Evolutionary conservation across 2,888 invertebrate genomes (phyloP).

Genomic region (Clanis bilineata): DNA sequence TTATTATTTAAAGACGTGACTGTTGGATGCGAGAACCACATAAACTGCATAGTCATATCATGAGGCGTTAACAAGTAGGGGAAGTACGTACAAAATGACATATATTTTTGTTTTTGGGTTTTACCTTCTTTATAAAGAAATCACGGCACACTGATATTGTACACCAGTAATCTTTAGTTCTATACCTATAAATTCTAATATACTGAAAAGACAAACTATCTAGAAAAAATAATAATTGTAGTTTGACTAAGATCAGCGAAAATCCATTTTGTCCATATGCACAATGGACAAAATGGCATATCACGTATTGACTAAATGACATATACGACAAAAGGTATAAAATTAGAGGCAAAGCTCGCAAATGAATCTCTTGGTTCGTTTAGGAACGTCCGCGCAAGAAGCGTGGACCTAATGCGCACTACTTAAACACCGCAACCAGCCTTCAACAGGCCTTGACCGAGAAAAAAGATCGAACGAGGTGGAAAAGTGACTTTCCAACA

Average conservation of each 20-base stretch:
- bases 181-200: conserved; percentile 13
- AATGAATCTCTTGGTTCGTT: conserved; percentile 20
- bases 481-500: no score
- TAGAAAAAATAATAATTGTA: not conserved
- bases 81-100: conserved; percentile 20
- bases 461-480: no score
- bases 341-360: conserved; percentile 22
- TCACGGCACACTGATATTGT: not conserved
- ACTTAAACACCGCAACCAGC: no score
- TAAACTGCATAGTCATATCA: no score
- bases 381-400: conserved; percentile 21
- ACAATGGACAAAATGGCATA: conserved; percentile 2
- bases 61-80: no score
- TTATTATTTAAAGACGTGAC: no score
- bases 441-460: not conserved
- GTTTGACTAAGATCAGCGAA: not conserved
- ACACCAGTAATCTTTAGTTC: conserved; percentile 15
- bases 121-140: conserved; percentile 16
- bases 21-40: no score
- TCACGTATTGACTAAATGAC: conserved; percentile 15
- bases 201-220: not conserved
- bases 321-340: conserved; percentile 14
- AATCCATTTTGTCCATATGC: not conserved
- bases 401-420: conserved; percentile 26
- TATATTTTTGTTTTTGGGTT: conserved; percentile 9